phyloP scores from a whole-genome alignment of 1,140 invertebrate genomes.

The Acarapis woodi region DNA sequence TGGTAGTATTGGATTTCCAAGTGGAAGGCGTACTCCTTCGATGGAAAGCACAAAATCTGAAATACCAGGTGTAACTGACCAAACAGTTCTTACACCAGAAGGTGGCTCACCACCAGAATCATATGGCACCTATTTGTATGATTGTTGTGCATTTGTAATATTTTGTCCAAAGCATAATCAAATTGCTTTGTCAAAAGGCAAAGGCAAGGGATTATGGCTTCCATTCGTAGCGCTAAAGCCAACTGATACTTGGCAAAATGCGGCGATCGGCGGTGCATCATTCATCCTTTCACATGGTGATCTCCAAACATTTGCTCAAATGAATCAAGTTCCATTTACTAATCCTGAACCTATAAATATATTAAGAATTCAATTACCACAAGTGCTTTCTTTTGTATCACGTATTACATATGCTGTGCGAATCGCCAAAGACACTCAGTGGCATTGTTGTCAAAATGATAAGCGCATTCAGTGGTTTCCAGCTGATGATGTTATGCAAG shows the following conservation, averaged over 20 bases:
- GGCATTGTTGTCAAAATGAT: constrained; percentile 3
- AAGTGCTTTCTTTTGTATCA: constrained; percentile 4
- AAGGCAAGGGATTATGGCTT: constrained; percentile 1
- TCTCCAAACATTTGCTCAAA: background rate
- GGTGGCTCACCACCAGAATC: constrained; percentile 4
- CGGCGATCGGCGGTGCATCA: background rate
- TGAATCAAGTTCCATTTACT: constrained; percentile 2
- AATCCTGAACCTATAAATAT: constrained; percentile 2
- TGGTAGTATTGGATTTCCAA: background rate
- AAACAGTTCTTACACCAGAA: constrained; percentile 3
- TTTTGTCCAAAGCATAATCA: constrained; percentile 4
- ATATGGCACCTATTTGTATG: constrained; percentile 5
- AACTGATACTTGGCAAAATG: constrained; percentile 7
- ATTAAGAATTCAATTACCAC: constrained; percentile 8
- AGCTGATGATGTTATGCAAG: background rate
- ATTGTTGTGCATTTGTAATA: constrained; percentile 7
- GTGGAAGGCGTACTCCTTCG: background rate
- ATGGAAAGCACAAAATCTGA: background rate
- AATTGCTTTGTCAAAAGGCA: constrained; percentile 2
- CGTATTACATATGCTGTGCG: constrained; percentile 2
- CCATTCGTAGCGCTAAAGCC: constrained; percentile 4
- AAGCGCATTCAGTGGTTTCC: constrained; percentile 7
- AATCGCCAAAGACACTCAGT: background rate
- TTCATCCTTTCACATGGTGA: constrained; percentile 4
- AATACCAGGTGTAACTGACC: background rate